These are phyloP conservation scores for Aurelia sp. DNA, from an alignment of 30 jellyfish, hydroid and myxozoan genomes.

Conservation along the genomic window DNA sequence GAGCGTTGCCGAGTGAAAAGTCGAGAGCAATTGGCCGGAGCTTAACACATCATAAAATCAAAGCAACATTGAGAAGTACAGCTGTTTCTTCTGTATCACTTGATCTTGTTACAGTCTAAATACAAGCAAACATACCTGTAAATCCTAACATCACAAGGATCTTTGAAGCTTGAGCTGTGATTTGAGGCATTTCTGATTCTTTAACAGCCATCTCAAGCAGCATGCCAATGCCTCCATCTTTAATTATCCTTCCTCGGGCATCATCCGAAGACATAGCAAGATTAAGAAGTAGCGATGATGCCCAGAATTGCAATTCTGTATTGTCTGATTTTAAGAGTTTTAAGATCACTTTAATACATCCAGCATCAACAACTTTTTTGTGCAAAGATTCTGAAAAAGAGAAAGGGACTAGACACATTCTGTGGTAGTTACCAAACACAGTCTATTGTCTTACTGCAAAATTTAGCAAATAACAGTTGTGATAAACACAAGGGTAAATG, in stretches of 20 bases:
- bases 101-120: background rate
- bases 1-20: too few relatives aligned
- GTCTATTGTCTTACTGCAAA: too few relatives aligned
- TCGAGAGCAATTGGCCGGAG: too few relatives aligned
- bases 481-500: too few relatives aligned
- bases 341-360: constrained; percentile 70
- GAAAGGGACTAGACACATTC: too few relatives aligned
- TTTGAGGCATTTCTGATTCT: constrained; percentile 87
- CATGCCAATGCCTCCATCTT: constrained; percentile 83
- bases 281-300: constrained; percentile 85
- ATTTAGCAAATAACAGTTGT: too few relatives aligned
- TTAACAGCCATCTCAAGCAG: constrained; percentile 87
- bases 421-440: too few relatives aligned
- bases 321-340: constrained; percentile 62
- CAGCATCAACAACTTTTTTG: constrained; percentile 53
- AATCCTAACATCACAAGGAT: constrained; percentile 86
- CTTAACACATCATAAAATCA: too few relatives aligned
- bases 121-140: constrained; percentile 43
- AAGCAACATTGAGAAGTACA: too few relatives aligned
- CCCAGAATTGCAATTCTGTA: constrained; percentile 87
- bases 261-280: constrained; percentile 90
- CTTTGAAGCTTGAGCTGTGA: constrained; percentile 83
- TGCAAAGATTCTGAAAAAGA: constrained; percentile 68
- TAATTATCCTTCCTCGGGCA: constrained; percentile 73
- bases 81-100: too few relatives aligned